Conservation (phyloP, 2,113 vertebrate species). For the Chunga burmeisteri region DNA sequence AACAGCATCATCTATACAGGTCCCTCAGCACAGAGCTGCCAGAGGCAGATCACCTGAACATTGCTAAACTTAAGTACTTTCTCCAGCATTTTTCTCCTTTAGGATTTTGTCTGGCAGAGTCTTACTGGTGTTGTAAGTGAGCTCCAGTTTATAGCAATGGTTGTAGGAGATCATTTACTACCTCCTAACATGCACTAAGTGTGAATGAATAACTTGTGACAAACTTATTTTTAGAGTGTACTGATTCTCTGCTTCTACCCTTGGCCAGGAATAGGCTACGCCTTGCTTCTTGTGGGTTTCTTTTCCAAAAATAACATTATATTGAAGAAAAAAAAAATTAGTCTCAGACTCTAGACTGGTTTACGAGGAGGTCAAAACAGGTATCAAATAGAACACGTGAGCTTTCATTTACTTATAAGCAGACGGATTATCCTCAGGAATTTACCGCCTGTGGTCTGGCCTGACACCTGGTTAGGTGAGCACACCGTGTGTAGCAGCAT, state of each 20-base stretch:
- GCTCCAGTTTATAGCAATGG: neutral
- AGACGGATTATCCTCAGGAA: neutral
- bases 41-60: neutral
- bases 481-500: neutral
- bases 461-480: conserved; percentile 12
- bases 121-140: neutral
- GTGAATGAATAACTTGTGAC: conserved; percentile 19
- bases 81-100: neutral
- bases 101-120: neutral
- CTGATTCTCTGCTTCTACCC: neutral
- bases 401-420: conserved; percentile 4
- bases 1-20: neutral
- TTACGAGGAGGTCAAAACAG: neutral
- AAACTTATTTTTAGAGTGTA: neutral
- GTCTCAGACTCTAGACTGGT: neutral
- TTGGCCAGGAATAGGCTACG: neutral
- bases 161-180: neutral
- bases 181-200: neutral
- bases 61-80: neutral
- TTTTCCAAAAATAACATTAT: neutral
- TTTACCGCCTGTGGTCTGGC: neutral
- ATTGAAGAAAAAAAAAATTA: neutral
- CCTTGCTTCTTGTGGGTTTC: neutral
- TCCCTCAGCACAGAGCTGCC: neutral
- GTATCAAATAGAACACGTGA: neutral